Conservation (phyloP, 2,113 vertebrate species). For the Nannospalax galili region DNA sequence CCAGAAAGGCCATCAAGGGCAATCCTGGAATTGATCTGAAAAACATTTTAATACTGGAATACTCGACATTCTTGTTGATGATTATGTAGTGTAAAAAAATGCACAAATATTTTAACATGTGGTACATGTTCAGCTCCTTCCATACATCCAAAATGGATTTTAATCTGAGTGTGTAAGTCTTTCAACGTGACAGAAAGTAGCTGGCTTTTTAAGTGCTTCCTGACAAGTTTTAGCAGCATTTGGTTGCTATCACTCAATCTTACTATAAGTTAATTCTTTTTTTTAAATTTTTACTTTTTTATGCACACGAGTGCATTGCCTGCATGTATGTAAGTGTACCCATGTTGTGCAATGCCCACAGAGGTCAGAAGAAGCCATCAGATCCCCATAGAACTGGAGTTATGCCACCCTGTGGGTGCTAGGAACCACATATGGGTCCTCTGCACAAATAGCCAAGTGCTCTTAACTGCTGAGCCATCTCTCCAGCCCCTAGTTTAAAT, state of each 20-base stretch:
- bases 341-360: too few relatives aligned
- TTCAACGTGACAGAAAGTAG: not conserved
- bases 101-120: constrained; percentile 20
- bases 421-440: too few relatives aligned
- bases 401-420: too few relatives aligned
- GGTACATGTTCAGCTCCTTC: constrained; percentile 34
- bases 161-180: constrained; percentile 9
- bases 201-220: not conserved
- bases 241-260: constrained; percentile 5
- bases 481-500: too few relatives aligned
- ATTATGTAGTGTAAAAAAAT: constrained; percentile 41
- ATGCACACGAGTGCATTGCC: too few relatives aligned
- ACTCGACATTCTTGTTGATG: constrained; percentile 62
- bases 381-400: too few relatives aligned
- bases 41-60: constrained; percentile 63
- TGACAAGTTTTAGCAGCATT: not conserved
- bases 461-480: too few relatives aligned
- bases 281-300: too few relatives aligned
- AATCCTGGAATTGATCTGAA: constrained; percentile 55
- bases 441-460: too few relatives aligned
- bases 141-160: not conserved
- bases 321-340: too few relatives aligned
- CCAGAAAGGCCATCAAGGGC: constrained; percentile 28
- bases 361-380: too few relatives aligned
- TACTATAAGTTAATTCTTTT: not conserved